Percentiles rank a stretch among this genome's conserved stretches.
These are phyloP conservation scores for Hirudo medicinalis DNA, from an alignment of 1,140 invertebrate species.

Conservation along the genomic window DNA sequence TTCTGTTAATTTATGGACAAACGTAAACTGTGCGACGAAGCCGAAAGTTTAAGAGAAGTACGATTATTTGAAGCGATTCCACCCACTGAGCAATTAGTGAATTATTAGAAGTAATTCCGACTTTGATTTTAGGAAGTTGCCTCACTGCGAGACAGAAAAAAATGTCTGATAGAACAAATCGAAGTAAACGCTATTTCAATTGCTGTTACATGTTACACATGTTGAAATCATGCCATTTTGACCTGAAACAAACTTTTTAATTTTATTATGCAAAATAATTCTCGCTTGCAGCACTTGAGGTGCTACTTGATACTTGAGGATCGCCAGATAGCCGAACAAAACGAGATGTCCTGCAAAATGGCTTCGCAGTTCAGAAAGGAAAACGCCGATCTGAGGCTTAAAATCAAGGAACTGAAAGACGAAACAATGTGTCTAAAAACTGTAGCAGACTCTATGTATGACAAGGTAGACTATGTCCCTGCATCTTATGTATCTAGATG, in stretches of 20 bases:
- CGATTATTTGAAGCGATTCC: too few species aligned
- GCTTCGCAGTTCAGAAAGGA: neutral
- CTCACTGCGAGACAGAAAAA: neutral
- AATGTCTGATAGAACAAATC: slow-evolving; percentile 9
- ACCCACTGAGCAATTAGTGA: too few species aligned
- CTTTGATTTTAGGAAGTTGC: neutral
- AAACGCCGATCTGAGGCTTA: neutral
- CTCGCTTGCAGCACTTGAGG: neutral
- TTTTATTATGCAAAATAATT: too few species aligned
- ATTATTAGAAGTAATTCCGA: too few species aligned
- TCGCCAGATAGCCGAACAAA: slow-evolving; percentile 5
- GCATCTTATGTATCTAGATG: too few species aligned
- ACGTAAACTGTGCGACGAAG: too few species aligned
- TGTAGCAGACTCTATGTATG: neutral
- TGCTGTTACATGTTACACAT: neutral
- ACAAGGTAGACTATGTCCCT: neutral
- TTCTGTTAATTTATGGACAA: too few species aligned
- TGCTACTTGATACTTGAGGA: slow-evolving; percentile 2
- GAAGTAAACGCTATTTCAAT: neutral
- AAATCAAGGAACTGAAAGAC: neutral
- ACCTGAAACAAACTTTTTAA: too few species aligned
- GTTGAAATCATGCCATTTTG: too few species aligned
- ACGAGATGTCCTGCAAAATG: slow-evolving; percentile 3
- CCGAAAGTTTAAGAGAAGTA: too few species aligned
- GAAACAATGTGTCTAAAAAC: slow-evolving; percentile 1